Conservation (phyloP, 2,888 invertebrate species). For the Rhagonycha lutea region DNA sequence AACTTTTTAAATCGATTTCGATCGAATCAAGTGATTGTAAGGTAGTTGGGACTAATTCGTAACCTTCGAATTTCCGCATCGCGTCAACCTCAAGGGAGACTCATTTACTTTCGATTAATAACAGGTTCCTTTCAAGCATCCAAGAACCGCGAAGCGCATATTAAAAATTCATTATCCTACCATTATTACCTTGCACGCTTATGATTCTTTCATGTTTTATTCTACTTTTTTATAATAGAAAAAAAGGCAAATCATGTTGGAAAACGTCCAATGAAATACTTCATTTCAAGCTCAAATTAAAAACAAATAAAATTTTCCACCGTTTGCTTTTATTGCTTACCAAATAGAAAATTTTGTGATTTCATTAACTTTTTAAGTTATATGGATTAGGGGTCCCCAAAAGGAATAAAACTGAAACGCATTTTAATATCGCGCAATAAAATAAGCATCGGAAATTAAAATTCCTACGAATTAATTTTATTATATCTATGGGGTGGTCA, state of each 20-base stretch:
- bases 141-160: slow-evolving; percentile 14
- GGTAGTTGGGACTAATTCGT: slow-evolving; percentile 7
- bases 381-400: neutral
- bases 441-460: neutral
- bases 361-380: neutral
- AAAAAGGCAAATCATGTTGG: neutral
- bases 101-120: slow-evolving; percentile 24
- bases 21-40: neutral
- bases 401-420: neutral
- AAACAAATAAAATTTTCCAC: neutral
- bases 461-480: neutral
- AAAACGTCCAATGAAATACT: neutral
- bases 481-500: neutral
- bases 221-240: neutral
- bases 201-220: neutral
- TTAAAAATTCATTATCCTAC: slow-evolving; percentile 21
- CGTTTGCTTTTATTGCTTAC: neutral
- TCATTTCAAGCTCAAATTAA: neutral
- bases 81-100: slow-evolving; percentile 17
- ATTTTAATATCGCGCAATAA: neutral
- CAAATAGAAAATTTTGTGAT: neutral
- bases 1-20: neutral
- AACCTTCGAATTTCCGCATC: slow-evolving; percentile 13
- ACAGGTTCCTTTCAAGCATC: slow-evolving; percentile 6
- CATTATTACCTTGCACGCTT: slow-evolving; percentile 16